Evolutionary conservation across 2,888 invertebrate species (phyloP).

Genomic region (Drosophila limbata): DNA sequence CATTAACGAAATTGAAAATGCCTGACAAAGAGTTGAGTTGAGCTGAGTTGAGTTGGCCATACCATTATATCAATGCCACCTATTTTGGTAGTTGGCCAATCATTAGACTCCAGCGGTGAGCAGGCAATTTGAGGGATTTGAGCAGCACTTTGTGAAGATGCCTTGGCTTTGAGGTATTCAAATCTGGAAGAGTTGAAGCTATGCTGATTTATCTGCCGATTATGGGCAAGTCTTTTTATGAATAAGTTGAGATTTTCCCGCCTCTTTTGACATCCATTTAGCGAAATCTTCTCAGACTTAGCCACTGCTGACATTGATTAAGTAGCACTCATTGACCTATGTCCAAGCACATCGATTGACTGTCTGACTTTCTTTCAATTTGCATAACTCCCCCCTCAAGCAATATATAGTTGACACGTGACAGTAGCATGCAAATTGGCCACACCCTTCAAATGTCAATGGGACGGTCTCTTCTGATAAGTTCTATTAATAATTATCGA

Average conservation of each 20-base stretch:
- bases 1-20: constrained; percentile 84
- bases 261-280: constrained; percentile 31
- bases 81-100: constrained; percentile 75
- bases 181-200: constrained; percentile 6
- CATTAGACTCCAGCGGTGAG: constrained; percentile 69
- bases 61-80: constrained; percentile 81
- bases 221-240: constrained; percentile 4
- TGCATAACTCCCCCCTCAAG: constrained; percentile 49
- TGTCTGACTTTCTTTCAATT: constrained; percentile 49
- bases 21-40: constrained; percentile 60
- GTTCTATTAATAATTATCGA: constrained; percentile 48
- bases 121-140: constrained; percentile 15
- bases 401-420: constrained; percentile 52
- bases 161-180: constrained; percentile 4
- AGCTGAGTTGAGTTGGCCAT: constrained; percentile 28
- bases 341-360: constrained; percentile 74
- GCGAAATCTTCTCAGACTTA: constrained; percentile 56
- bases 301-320: constrained; percentile 63
- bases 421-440: constrained; percentile 72
- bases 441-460: constrained; percentile 63
- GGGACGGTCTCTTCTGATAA: constrained; percentile 29
- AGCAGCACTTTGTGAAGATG: background rate
- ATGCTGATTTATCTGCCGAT: constrained; percentile 29
- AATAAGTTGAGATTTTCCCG: constrained; percentile 17
- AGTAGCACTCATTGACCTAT: constrained; percentile 74